Evolutionary conservation across 2,113 vertebrate species (phyloP).

Genomic region (Elgaria multicarinata): DNA sequence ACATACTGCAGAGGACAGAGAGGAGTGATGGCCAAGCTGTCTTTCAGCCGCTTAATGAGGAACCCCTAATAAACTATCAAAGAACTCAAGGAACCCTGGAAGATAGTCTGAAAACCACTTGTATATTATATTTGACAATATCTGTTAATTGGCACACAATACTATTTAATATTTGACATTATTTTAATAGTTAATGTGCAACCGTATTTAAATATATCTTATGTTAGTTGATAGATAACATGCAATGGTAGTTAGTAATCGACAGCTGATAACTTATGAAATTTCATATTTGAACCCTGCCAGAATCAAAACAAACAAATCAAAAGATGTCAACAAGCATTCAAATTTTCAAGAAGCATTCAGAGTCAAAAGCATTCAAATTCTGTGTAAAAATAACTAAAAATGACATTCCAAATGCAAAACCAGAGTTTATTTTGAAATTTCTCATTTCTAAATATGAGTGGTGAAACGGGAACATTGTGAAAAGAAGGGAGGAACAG

Average conservation of each 20-base stretch:
- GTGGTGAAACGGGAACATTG: background rate
- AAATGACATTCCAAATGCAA: background rate
- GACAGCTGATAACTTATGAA: too few relatives aligned
- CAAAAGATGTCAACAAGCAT: too few relatives aligned
- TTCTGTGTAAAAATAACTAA: background rate
- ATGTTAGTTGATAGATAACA: background rate
- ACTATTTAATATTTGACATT: background rate
- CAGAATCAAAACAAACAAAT: too few relatives aligned
- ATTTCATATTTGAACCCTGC: too few relatives aligned
- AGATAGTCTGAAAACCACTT: background rate
- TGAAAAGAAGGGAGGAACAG: too few relatives aligned
- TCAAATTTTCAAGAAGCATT: too few relatives aligned
- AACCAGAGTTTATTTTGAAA: background rate
- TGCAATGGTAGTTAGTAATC: background rate
- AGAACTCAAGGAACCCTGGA: background rate
- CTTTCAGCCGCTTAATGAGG: background rate
- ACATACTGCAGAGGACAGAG: too few relatives aligned
- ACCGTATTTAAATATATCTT: background rate
- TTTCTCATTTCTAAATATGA: background rate
- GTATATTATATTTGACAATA: background rate
- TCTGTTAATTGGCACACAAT: background rate
- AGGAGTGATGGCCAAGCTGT: background rate
- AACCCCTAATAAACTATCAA: background rate
- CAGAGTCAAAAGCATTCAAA: background rate
- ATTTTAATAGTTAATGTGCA: background rate